Evolutionary conservation across 2,888 invertebrate genomes (phyloP).

Genomic region (Timema cristinae): DNA sequence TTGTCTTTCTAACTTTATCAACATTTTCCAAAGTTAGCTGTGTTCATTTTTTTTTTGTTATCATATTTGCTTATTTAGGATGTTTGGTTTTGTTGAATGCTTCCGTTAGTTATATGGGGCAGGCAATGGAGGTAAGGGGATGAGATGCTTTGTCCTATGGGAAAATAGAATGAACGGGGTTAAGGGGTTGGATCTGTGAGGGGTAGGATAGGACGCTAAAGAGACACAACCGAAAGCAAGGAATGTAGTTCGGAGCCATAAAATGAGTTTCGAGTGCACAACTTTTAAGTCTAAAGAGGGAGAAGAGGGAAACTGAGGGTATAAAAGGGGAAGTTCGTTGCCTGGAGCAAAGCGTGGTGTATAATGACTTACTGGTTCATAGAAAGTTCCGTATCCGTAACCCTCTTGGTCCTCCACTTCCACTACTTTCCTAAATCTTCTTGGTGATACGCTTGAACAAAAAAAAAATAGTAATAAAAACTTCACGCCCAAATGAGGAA

Average conservation of each 20-base stretch:
- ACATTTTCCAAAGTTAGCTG: too few species aligned
- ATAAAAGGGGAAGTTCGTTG: conserved; percentile 1
- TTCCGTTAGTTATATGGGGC: too few species aligned
- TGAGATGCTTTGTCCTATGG: too few species aligned
- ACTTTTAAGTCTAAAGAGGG: neutral
- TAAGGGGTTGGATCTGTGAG: neutral
- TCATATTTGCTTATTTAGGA: too few species aligned
- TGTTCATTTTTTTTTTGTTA: too few species aligned
- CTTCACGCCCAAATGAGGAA: neutral
- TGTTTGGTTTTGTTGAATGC: too few species aligned
- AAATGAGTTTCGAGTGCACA: conserved; percentile 17
- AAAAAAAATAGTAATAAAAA: neutral
- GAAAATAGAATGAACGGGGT: neutral
- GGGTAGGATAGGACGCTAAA: too few species aligned
- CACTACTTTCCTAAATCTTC: too few species aligned
- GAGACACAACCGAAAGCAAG: too few species aligned
- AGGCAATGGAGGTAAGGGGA: too few species aligned
- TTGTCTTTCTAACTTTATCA: too few species aligned
- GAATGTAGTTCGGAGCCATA: neutral
- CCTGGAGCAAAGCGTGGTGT: neutral
- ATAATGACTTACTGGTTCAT: conserved; percentile 8
- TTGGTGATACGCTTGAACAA: neutral
- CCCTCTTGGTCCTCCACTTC: neutral
- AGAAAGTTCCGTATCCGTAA: conserved; percentile 7
- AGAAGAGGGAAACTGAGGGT: neutral